Evolutionary conservation across 2,113 vertebrate genomes (phyloP).

Genomic region (Hippocampus mohnikei): DNA sequence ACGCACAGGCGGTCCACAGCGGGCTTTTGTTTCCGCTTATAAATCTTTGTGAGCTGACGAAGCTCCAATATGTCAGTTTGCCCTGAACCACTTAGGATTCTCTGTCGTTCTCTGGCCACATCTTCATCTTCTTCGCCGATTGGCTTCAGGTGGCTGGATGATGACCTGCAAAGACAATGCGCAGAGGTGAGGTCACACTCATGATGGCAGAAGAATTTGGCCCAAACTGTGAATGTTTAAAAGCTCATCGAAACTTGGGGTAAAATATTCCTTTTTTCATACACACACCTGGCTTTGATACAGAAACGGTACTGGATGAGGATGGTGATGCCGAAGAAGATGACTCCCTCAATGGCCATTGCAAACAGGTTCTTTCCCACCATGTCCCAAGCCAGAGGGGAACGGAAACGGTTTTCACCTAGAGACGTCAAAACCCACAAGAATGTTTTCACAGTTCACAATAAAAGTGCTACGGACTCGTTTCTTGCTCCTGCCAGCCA

Average conservation of each 20-base stretch:
- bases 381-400: constrained; percentile 94
- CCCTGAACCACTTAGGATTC: constrained; percentile 86
- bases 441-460: background rate
- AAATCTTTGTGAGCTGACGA: constrained; percentile 91
- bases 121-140: constrained; percentile 94
- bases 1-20: constrained; percentile 95
- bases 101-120: constrained; percentile 91
- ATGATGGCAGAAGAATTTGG: background rate
- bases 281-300: constrained; percentile 84
- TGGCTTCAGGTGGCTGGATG: constrained; percentile 82
- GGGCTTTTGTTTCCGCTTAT: constrained; percentile 92
- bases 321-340: constrained; percentile 93
- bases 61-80: constrained; percentile 93
- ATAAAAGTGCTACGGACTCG: background rate
- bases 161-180: constrained; percentile 66
- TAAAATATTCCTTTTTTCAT: background rate
- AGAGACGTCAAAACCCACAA: constrained; percentile 5
- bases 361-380: constrained; percentile 97
- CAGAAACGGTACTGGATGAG: constrained; percentile 97
- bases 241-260: background rate
- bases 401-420: constrained; percentile 95
- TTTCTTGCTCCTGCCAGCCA: background rate
- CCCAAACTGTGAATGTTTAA: background rate
- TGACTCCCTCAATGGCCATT: constrained; percentile 90
- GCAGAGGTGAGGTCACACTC: constrained; percentile 4